Evolutionary conservation across 2,888 invertebrate genomes (phyloP).

Genomic region (Psococerastis gibbosa): DNA sequence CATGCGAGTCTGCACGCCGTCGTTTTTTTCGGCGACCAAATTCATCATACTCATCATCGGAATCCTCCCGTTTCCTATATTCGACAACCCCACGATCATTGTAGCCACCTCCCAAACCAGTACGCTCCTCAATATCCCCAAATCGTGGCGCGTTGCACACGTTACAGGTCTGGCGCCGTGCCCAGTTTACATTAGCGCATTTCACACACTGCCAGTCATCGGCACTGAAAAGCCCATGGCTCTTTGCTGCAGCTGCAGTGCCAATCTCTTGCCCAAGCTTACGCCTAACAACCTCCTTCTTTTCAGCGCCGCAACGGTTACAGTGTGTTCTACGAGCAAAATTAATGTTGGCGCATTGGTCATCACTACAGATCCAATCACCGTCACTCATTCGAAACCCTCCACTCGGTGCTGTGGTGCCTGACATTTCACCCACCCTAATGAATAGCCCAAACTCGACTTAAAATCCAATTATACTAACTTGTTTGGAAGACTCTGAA

Average conservation of each 20-base stretch:
- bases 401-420: no score
- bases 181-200: conserved; percentile 98
- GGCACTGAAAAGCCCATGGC: conserved; percentile 86
- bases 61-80: conserved; percentile 71
- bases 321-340: conserved; percentile 79
- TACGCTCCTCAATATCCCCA: conserved; percentile 71
- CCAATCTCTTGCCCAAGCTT: conserved; percentile 93
- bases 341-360: conserved; percentile 77
- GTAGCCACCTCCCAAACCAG: conserved; percentile 73
- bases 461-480: no score
- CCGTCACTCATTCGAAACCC: conserved; percentile 27
- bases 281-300: conserved; percentile 32
- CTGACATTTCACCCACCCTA: conserved; percentile 7
- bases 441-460: no score
- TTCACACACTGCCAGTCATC: conserved; percentile 99
- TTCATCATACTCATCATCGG: conserved; percentile 94
- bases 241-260: conserved; percentile 95
- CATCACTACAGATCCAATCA: conserved; percentile 46
- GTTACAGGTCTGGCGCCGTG: conserved; percentile 86
- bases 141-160: conserved; percentile 98
- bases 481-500: no score
- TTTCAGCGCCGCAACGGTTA: conserved; percentile 75
- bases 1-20: conserved; percentile 4
- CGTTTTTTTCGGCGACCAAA: conserved; percentile 38
- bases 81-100: conserved; percentile 94